Conservation (phyloP, 35 echinoderm and acorn worm genomes). For the Diadema setosum region DNA sequence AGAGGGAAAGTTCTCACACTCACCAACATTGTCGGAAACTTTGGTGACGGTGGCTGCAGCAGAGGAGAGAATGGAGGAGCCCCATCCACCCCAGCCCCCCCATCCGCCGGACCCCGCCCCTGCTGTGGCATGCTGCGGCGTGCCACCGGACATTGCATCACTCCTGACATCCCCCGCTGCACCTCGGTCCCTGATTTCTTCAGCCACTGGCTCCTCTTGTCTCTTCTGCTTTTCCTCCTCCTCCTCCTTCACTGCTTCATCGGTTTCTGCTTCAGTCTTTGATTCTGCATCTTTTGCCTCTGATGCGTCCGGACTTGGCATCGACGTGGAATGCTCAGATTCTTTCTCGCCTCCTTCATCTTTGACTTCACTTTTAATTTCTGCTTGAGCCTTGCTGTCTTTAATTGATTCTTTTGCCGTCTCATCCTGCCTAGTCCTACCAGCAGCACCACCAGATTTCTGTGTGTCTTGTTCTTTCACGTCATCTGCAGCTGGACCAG, state of each 20-base stretch:
- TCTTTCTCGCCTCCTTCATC: background rate
- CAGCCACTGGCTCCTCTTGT: background rate
- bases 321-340: background rate
- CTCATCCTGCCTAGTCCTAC: background rate
- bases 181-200: background rate
- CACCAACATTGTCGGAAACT: slow-evolving; percentile 54
- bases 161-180: background rate
- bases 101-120: background rate
- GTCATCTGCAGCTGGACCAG: background rate
- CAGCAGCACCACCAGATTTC: background rate
- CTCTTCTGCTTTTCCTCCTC: background rate
- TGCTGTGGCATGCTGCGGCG: background rate
- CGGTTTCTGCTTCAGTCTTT: background rate
- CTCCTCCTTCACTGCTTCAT: background rate
- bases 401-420: background rate
- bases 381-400: background rate
- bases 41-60: slow-evolving; percentile 81
- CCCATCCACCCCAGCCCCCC: slow-evolving; percentile 93
- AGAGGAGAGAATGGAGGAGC: slow-evolving; percentile 72
- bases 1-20: background rate
- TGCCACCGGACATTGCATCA: background rate
- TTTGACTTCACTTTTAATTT: background rate
- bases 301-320: background rate
- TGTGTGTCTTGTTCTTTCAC: background rate
- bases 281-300: background rate